Evolutionary conservation across 2,113 vertebrate species (phyloP).

Genomic region (Aplodontia rufa): DNA sequence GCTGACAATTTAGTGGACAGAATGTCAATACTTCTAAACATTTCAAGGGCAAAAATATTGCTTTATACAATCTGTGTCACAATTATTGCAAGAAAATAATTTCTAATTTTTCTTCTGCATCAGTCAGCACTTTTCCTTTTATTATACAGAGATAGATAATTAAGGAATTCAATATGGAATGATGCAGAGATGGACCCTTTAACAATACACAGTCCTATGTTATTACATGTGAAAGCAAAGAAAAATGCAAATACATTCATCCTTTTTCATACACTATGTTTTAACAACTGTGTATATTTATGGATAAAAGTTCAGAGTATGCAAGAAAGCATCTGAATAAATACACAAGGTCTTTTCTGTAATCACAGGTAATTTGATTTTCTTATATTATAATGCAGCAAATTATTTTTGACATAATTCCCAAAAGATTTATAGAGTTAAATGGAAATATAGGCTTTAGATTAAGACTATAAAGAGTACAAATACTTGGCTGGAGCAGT

Average conservation of each 20-base stretch:
- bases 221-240: neutral
- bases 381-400: neutral
- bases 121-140: slow-evolving; percentile 90
- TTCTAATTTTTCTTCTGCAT: slow-evolving; percentile 91
- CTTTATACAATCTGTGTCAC: slow-evolving; percentile 93
- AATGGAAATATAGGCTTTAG: neutral
- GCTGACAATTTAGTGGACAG: slow-evolving; percentile 85
- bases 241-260: neutral
- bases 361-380: slow-evolving; percentile 8
- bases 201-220: slow-evolving; percentile 47
- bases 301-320: slow-evolving; percentile 23
- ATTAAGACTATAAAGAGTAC: no score
- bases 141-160: slow-evolving; percentile 75
- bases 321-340: slow-evolving; percentile 27
- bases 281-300: slow-evolving; percentile 38
- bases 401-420: slow-evolving; percentile 29
- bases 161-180: slow-evolving; percentile 72
- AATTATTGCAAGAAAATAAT: slow-evolving; percentile 93
- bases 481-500: no score
- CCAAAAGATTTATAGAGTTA: neutral
- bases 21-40: slow-evolving; percentile 91
- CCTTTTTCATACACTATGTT: slow-evolving; percentile 59
- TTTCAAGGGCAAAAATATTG: slow-evolving; percentile 94
- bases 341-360: neutral
- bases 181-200: slow-evolving; percentile 51